Evolutionary conservation across 2,113 vertebrate genomes (phyloP).

Genomic region (Dinomys branickii): DNA sequence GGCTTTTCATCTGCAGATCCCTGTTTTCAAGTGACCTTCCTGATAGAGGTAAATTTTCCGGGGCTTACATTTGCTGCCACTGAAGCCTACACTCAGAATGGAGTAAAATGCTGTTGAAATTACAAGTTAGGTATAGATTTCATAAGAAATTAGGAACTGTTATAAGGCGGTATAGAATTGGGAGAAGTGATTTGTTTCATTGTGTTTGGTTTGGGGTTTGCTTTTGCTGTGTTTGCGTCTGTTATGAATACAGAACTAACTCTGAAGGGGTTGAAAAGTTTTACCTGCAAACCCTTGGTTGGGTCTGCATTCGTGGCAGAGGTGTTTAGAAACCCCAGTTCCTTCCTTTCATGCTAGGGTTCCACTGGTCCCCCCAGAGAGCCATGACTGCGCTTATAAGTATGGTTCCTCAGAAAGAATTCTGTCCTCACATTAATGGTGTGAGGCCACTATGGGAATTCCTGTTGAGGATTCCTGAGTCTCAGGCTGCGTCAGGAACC

Average conservation of each 20-base stretch:
- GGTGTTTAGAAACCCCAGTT: background rate
- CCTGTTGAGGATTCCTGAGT: slow-evolving; percentile 28
- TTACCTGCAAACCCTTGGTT: background rate
- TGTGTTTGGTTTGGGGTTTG: slow-evolving; percentile 21
- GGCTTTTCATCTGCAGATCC: background rate
- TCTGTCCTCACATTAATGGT: background rate
- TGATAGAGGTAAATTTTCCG: background rate
- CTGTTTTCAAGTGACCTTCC: background rate
- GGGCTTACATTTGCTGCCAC: background rate
- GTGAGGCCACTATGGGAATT: slow-evolving; percentile 55
- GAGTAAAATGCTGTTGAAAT: background rate
- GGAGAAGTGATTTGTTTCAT: background rate
- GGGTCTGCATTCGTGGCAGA: background rate
- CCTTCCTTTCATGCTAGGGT: background rate
- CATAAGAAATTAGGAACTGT: background rate
- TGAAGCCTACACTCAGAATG: background rate
- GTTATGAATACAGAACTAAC: background rate
- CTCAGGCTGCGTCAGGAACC: slow-evolving; percentile 73
- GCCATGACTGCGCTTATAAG: background rate
- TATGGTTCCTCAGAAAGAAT: slow-evolving; percentile 43
- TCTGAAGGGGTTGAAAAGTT: background rate
- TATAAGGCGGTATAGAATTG: background rate
- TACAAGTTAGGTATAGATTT: background rate
- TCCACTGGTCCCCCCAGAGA: background rate
- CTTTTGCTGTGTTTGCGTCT: slow-evolving; percentile 18